These are phyloP conservation scores for Gasteruption jaculator DNA, from an alignment of 2,888 invertebrate genomes.

Conservation along the genomic window DNA sequence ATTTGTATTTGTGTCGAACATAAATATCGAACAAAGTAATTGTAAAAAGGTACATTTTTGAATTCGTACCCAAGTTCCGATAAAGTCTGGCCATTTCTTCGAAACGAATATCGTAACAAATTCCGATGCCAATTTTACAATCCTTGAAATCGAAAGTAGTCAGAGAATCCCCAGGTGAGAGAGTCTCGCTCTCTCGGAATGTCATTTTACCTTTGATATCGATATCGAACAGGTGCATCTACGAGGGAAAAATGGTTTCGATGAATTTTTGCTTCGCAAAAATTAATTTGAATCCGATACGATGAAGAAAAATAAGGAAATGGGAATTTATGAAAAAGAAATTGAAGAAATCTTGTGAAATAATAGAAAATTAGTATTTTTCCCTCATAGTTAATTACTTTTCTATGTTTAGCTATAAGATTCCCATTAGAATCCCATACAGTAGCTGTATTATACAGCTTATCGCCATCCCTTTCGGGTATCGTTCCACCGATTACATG, in stretches of 20 bases:
- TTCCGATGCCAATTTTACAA: slow-evolving; percentile 81
- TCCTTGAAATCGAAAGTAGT: slow-evolving; percentile 69
- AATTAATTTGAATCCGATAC: not conserved
- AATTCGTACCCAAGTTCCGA: slow-evolving; percentile 55
- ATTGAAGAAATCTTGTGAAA: slow-evolving; percentile 2
- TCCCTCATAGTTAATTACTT: slow-evolving; percentile 66
- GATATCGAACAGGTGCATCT: slow-evolving; percentile 95
- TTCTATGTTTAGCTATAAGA: slow-evolving; percentile 76
- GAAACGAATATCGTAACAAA: slow-evolving; percentile 94
- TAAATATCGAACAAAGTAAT: too few species aligned
- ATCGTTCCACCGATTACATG: slow-evolving; percentile 88
- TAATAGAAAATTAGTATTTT: slow-evolving; percentile 2
- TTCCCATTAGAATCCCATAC: slow-evolving; percentile 78
- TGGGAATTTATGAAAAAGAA: slow-evolving; percentile 3
- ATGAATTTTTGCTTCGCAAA: not conserved
- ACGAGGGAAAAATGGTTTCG: slow-evolving; percentile 26
- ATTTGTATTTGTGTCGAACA: too few species aligned
- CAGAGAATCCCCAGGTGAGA: slow-evolving; percentile 71
- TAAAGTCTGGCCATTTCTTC: slow-evolving; percentile 80
- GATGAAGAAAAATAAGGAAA: slow-evolving; percentile 4
- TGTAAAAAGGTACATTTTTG: not conserved
- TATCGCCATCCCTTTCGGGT: slow-evolving; percentile 69
- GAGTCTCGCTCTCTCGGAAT: slow-evolving; percentile 85
- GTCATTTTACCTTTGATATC: slow-evolving; percentile 89
- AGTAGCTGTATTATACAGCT: slow-evolving; percentile 83